phyloP scores from a whole-genome alignment of 1,140 invertebrate genomes.

The Lamellibrachia luymesi region DNA sequence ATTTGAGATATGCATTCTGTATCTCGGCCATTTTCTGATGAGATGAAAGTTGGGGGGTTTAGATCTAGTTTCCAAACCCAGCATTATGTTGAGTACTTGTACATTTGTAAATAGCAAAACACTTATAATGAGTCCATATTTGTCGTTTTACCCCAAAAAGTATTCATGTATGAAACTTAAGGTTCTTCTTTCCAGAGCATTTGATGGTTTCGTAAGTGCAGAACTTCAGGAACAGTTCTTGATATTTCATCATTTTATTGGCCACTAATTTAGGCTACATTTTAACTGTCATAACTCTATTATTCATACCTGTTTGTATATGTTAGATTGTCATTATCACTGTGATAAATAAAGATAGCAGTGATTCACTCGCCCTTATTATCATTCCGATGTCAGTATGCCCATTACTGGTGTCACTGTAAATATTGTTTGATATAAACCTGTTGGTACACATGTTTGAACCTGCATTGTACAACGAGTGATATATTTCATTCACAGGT shows the following conservation, averaged over 20 bases:
- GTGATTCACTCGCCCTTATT: not conserved
- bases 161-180: not conserved
- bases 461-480: not conserved
- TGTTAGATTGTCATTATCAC: not conserved
- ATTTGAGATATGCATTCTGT: not conserved
- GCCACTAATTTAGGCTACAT: not conserved
- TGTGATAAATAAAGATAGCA: not conserved
- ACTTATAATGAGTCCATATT: not conserved
- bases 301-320: not conserved
- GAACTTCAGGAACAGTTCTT: not conserved
- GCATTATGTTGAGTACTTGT: not conserved
- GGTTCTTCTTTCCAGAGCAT: not conserved
- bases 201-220: not conserved
- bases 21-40: not conserved
- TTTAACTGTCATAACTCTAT: not conserved
- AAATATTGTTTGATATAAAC: not conserved
- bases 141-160: not conserved
- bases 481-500: not conserved
- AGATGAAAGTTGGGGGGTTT: not conserved
- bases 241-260: not conserved
- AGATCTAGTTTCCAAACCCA: not conserved
- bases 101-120: not conserved
- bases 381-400: not conserved
- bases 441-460: not conserved
- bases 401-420: not conserved